Evolutionary conservation across 2,888 invertebrate genomes (phyloP).

Genomic region (Miltochrista miniata): DNA sequence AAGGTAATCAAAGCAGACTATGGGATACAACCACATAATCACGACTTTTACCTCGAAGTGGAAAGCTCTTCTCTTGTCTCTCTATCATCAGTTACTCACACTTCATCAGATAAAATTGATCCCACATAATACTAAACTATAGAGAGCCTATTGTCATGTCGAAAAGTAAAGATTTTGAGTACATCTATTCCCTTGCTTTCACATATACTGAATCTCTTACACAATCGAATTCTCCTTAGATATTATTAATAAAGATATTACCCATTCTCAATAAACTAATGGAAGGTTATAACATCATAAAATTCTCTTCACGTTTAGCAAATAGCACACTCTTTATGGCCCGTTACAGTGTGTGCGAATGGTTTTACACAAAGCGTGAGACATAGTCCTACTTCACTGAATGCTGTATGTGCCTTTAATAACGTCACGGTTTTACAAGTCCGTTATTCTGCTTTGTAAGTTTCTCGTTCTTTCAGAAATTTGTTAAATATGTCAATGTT

Average conservation of each 20-base stretch:
- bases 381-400: constrained; percentile 6
- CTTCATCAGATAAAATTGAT: too few species aligned
- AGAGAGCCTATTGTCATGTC: too few species aligned
- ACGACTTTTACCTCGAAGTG: too few species aligned
- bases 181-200: too few species aligned
- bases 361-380: constrained; percentile 33
- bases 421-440: constrained; percentile 28
- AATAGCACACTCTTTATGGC: constrained; percentile 30
- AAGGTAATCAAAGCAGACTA: too few species aligned
- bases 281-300: constrained; percentile 12
- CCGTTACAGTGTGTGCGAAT: constrained; percentile 30
- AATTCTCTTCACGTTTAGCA: constrained; percentile 33
- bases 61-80: too few species aligned
- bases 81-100: too few species aligned
- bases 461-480: constrained; percentile 6
- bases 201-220: too few species aligned
- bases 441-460: constrained; percentile 16
- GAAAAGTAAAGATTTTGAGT: too few species aligned
- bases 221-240: too few species aligned
- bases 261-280: constrained; percentile 20
- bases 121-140: too few species aligned
- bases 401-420: not conserved
- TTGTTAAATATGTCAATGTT: not conserved
- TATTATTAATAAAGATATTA: not conserved
- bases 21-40: too few species aligned